Evolutionary conservation across 2,797 vertebrate genomes (phyloP), one percentile per base, ranked within the genome.

Genomic region (Arnoldichthys spilopterus): DNA sequence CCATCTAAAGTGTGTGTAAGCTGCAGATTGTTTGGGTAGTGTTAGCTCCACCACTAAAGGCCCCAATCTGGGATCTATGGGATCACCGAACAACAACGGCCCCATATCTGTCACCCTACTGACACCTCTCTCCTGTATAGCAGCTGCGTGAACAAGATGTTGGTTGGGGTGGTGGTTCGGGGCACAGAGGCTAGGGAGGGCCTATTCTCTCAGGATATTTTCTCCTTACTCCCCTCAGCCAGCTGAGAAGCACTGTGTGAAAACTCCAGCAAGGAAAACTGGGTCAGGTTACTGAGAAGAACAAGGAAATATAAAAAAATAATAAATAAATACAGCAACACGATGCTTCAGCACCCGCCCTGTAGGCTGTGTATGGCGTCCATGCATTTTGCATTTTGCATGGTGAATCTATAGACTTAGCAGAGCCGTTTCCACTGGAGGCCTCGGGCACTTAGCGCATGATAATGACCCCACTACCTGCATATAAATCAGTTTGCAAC

Each of bases 401-500:
- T 67, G 37, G 66, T 63, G 24, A 62, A 34, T 77, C 79, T 86
- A 73, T 83, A 75, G 51, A 77, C 64, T 70, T 22, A 0, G 6
- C 79, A 78, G 12, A 34, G 45, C 69, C 15, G 4, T 70, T 79
- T 87, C 72, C 82, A 84, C 78, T 64, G 8, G 66, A 84, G 67
- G 81, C 73, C 49, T 68, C 7, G 7, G 34, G 79, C 87, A 78
- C 79, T 88, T 78, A 88, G 84, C 67, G 45, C 82, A 82, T 67
- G 74, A 88, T 90, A 88, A 91, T 86, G 83, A 87, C 77, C 78
- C 85, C 13, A 54, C 59, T 9, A 82, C 85, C 82, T 86, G 88
- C 89, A 91, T 88, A 87, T 83, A 84, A 89, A 91, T 92, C 84
- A 85, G 85, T 86, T 86, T 83, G 78, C 72, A 54, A 13, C 16